Base-by-base conservation (phyloP, 2,888 invertebrate species). In the Dendrolimus pini region DNA sequence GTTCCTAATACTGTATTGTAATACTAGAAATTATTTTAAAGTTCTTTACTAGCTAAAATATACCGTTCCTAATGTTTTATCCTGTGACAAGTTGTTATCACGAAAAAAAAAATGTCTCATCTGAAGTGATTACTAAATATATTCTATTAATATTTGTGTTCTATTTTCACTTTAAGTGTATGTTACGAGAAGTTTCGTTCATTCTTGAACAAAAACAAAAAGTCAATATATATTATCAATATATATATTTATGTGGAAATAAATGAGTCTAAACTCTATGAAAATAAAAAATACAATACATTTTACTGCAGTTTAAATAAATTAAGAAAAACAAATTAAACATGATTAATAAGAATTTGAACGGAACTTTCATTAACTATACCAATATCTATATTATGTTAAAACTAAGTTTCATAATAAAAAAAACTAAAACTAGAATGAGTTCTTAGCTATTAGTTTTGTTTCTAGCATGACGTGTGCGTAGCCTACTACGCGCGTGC, bases 1-100 rank as follows among this genome's bases (percentile, higher is more conserved):
- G 89, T 89, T 89, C 89, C 89, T 89, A 85, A 89, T 89, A 89
- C 88, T 89, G 86, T 87, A 87, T 87, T 83, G 83, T 87, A 86
- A 85, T 83, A 83, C 83, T 83, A 87, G 80, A 77, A 87, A 80
- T 87, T 89, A 87, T 89, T 89, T 89, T 83, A 87, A 88, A 88
- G 78, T 86, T 87, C 84, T 85, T 85, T 87, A 86, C 87, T 89
- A 89, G 89, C 47, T 81, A 81, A 89, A 89, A 88, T 89, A 80
- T 89, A 89, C 89, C 86, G 89, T 89, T 89, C 89, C 89, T 87
- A 87, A 85, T 89, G 86, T 85, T 86, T 82, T 85, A 85, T 85
- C 79, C 83, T 84, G 78, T 87, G 78, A 82, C 79, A 68, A 80
- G 78, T 79, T 78, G 77, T 83, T 75, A 80, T 73, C 74, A 70